Evolutionary conservation across 1,140 invertebrate species (phyloP).

Genomic region (Cotesia typhae): DNA sequence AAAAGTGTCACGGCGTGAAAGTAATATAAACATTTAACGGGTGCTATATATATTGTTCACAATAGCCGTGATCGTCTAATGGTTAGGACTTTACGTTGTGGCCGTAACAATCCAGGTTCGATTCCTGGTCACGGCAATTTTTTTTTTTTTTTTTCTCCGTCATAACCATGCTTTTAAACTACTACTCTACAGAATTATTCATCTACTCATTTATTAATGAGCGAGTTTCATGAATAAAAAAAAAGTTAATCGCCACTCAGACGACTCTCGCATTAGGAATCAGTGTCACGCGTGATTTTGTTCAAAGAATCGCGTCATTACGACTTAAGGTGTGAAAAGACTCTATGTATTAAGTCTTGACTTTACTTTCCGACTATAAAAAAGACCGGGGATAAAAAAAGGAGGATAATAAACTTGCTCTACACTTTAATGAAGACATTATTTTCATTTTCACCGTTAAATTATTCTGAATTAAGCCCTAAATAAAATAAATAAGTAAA

Average conservation of each 20-base stretch:
- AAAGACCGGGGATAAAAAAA: background rate
- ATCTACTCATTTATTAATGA: background rate
- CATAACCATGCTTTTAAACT: background rate
- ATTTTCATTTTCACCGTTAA: no score
- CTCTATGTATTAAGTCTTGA: background rate
- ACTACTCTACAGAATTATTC: conserved; percentile 4
- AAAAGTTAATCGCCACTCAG: no score
- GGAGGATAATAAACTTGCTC: conserved; percentile 5
- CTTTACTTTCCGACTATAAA: background rate
- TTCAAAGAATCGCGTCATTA: conserved; percentile 24
- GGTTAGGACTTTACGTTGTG: conserved; percentile 31
- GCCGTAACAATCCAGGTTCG: conserved; percentile 32
- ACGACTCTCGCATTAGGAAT: background rate
- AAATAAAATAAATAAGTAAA: no score
- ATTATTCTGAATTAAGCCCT: background rate
- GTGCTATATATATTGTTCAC: no score
- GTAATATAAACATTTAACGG: no score
- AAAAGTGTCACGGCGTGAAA: no score
- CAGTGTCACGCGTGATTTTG: background rate
- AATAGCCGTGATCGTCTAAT: conserved; percentile 30
- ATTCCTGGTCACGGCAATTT: conserved; percentile 31
- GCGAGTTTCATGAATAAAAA: background rate
- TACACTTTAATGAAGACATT: no score
- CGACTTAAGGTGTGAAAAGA: conserved; percentile 18
- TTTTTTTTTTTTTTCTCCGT: background rate